Evolutionary conservation across 2,888 invertebrate genomes (phyloP).

Genomic region (Ectemnius lituratus): DNA sequence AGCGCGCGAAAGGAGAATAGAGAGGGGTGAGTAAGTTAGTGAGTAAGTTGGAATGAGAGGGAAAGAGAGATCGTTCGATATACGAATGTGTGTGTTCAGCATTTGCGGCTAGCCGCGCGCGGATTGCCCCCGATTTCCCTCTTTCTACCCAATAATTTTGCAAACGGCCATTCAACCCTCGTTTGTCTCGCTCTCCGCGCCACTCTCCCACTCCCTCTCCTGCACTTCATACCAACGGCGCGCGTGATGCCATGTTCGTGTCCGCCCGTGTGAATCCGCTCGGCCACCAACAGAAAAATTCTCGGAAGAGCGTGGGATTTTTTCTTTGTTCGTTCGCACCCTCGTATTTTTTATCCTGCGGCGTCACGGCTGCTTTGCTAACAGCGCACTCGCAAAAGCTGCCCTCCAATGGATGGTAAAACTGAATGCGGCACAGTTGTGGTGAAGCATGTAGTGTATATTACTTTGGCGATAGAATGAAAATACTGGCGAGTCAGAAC

Average conservation of each 20-base stretch:
- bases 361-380: constrained; percentile 9
- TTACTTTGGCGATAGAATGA: no score
- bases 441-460: no score
- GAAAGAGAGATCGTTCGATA: not conserved
- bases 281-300: constrained; percentile 21
- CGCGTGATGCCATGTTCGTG: constrained; percentile 26
- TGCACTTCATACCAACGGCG: not conserved
- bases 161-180: constrained; percentile 60
- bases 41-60: constrained; percentile 19
- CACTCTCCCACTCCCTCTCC: constrained; percentile 8
- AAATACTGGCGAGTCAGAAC: no score
- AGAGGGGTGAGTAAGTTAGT: constrained; percentile 14
- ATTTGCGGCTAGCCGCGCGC: constrained; percentile 65
- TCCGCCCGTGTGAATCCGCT: constrained; percentile 1
- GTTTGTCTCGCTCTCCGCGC: constrained; percentile 41
- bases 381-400: no score
- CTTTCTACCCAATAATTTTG: constrained; percentile 64
- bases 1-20: constrained; percentile 36
- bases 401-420: constrained; percentile 21
- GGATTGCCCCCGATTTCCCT: constrained; percentile 65
- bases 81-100: constrained; percentile 57
- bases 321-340: constrained; percentile 12
- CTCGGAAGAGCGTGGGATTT: constrained; percentile 19
- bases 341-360: constrained; percentile 10
- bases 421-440: constrained; percentile 11